These are phyloP conservation scores for Podiceps cristatus DNA, from an alignment of 2,113 vertebrate genomes.

Conservation along the genomic window DNA sequence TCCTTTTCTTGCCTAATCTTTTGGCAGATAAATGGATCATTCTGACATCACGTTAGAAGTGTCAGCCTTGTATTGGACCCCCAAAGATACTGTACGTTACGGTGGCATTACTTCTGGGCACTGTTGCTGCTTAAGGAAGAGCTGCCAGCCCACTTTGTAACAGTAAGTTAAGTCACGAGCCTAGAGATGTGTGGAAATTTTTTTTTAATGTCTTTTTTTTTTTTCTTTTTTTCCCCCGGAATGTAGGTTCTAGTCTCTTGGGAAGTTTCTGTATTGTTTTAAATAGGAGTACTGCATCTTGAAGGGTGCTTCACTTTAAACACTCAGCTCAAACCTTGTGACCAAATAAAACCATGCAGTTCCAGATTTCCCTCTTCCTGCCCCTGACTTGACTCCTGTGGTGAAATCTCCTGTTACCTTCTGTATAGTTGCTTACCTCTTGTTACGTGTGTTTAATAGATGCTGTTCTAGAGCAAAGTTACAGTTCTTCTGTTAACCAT, in stretches of 20 bases:
- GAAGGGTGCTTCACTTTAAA: slow-evolving; percentile 57
- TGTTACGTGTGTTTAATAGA: slow-evolving; percentile 44
- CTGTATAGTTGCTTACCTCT: slow-evolving; percentile 45
- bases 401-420: slow-evolving; percentile 40
- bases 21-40: slow-evolving; percentile 26
- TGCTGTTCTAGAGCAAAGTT: slow-evolving; percentile 35
- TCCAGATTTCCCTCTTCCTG: neutral
- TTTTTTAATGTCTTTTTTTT: slow-evolving; percentile 9
- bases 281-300: slow-evolving; percentile 55
- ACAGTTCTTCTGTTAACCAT: slow-evolving; percentile 49
- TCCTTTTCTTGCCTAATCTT: slow-evolving; percentile 44
- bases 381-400: slow-evolving; percentile 28
- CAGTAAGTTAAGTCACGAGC: slow-evolving; percentile 53
- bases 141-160: slow-evolving; percentile 44
- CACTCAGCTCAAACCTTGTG: slow-evolving; percentile 45
- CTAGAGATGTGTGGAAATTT: slow-evolving; percentile 38
- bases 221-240: slow-evolving; percentile 24
- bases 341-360: slow-evolving; percentile 49
- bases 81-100: slow-evolving; percentile 29
- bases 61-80: slow-evolving; percentile 5
- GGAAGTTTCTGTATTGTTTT: slow-evolving; percentile 64
- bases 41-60: neutral
- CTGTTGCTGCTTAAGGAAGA: neutral
- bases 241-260: slow-evolving; percentile 62
- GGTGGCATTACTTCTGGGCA: slow-evolving; percentile 7